These are phyloP conservation scores for Aspidiotus rigidus DNA, from an alignment of 2,888 invertebrate genomes.

Conservation along the genomic window DNA sequence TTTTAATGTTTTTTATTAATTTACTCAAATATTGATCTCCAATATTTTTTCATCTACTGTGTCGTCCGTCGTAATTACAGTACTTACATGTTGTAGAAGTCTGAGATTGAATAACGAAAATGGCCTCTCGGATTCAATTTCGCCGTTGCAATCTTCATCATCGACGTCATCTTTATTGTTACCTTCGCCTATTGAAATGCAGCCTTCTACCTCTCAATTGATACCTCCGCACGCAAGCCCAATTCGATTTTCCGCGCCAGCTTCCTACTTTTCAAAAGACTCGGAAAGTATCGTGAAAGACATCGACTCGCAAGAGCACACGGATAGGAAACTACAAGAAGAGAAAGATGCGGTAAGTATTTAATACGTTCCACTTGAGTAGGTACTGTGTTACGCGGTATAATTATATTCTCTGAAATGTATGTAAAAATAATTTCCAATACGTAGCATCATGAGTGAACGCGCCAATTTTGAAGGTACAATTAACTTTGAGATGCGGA, in stretches of 20 bases:
- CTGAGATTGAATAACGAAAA: constrained; percentile 25
- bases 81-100: constrained; percentile 9
- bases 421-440: too few relatives aligned
- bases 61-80: too few relatives aligned
- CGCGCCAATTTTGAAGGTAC: too few relatives aligned
- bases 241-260: constrained; percentile 24
- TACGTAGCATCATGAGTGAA: neutral
- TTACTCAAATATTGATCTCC: too few relatives aligned
- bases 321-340: constrained; percentile 50
- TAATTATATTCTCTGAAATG: too few relatives aligned
- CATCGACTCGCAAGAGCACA: constrained; percentile 35
- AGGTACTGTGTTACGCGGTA: too few relatives aligned
- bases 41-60: too few relatives aligned
- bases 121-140: constrained; percentile 3
- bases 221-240: neutral
- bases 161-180: constrained; percentile 6
- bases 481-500: too few relatives aligned
- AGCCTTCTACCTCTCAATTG: neutral
- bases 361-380: too few relatives aligned
- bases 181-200: too few relatives aligned
- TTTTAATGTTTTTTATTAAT: too few relatives aligned
- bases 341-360: constrained; percentile 57
- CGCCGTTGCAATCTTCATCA: neutral
- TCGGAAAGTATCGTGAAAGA: constrained; percentile 35
- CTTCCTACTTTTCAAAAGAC: constrained; percentile 23